Base-by-base conservation (phyloP, 2,113 vertebrate genomes). In the Myotis yumanensis region DNA sequence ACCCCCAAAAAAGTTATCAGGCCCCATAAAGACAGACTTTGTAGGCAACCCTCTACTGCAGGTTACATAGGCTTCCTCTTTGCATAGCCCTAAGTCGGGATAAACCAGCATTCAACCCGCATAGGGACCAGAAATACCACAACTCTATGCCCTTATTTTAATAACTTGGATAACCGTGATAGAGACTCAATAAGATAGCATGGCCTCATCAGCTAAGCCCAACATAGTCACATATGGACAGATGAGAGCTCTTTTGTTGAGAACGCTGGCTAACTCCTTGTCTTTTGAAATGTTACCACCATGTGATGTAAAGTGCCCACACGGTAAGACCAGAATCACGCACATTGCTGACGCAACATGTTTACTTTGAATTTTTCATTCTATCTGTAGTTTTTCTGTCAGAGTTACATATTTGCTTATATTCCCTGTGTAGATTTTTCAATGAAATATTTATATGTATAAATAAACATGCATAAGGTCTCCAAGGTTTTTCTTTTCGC, bases 281-380 rank as follows among this genome's bases (percentile, higher is more conserved):
- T 2, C 32, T 62, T 86, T 68, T 30, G 83, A 69, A 73, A 86
- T 22, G 43, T 8, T n/a, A 22, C 30, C 77, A 0, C 43, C 40
- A 48, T 62, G 16, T 81, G 37, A 87, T 46, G 32, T 14, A 5
- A 75, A 76, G 43, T 40, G 25, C 20, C 68, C 23, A 40, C 22
- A 16, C 15, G 52, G 69, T 51, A 86, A 69, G 28, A 43, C 37
- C 69, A 81, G 14, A 72, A 66, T 48, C 46, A n/a, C 46, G 90
- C 48, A 40, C 32, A 71, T 48, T 87, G 51, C 66, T 51, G 43
- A 90, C 9, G 18, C 43, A 72, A 85, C 59, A n/a, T 28, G 76
- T 66, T 92, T 89, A 51, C 32, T 94, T 66, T 51, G 40, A 89
- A 83, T 48, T 93, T 84, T 91, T 92, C 37, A 76, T 11, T 20